Percentiles rank a stretch among this genome's conserved stretches.
Conservation (phyloP, 1,140 invertebrate species). For the Ctenoplectra terminalis region DNA sequence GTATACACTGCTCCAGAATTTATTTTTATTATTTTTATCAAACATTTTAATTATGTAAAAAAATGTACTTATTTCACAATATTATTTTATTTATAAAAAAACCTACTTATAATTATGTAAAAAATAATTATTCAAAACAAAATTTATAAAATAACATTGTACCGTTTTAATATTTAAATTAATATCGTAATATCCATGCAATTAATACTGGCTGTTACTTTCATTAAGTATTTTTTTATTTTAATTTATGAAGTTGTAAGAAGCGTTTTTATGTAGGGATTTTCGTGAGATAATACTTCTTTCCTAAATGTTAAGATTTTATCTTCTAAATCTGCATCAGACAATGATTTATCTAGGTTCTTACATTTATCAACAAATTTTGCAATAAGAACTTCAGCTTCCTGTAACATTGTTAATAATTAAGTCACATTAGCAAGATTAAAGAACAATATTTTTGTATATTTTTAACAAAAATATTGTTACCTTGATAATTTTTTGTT, state of each 20-base stretch:
- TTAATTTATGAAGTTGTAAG: slow-evolving; percentile 38
- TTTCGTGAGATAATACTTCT: slow-evolving; percentile 81
- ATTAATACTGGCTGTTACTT: slow-evolving; percentile 49
- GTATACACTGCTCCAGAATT: too few species aligned
- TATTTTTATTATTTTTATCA: too few species aligned
- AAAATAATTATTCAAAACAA: slow-evolving; percentile 33
- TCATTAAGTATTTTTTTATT: not conserved
- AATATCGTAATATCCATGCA: slow-evolving; percentile 4
- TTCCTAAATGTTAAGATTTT: slow-evolving; percentile 81
- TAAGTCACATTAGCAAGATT: slow-evolving; percentile 1
- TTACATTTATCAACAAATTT: slow-evolving; percentile 84
- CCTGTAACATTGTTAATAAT: slow-evolving; percentile 72
- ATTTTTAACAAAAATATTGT: not conserved
- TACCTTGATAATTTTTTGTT: slow-evolving; percentile 81
- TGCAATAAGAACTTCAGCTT: slow-evolving; percentile 84
- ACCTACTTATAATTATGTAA: not conserved
- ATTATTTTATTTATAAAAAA: not conserved
- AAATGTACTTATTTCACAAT: too few species aligned
- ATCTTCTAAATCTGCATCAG: slow-evolving; percentile 79
- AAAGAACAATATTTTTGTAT: not conserved
- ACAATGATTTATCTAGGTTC: slow-evolving; percentile 74
- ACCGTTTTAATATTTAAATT: not conserved
- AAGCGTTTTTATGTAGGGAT: slow-evolving; percentile 82
- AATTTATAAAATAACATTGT: slow-evolving; percentile 5
- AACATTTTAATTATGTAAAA: too few species aligned